Base-by-base conservation (phyloP, 2,797 vertebrate species). In the Salarias fasciatus region DNA sequence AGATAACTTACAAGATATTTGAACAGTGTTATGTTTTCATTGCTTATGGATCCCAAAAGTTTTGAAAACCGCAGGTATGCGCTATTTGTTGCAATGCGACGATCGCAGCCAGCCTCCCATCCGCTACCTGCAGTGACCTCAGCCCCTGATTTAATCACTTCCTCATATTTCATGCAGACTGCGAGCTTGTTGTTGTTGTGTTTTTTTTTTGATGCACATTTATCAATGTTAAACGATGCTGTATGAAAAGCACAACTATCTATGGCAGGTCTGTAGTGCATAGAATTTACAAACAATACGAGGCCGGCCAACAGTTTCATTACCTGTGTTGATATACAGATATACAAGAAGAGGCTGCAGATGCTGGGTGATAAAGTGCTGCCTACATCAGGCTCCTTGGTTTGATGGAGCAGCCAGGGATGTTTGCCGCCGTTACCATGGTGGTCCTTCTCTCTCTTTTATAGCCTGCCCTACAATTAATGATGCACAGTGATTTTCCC, bases 381-480 rank as follows among this genome's bases (percentile, higher is more conserved):
- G 45, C 43, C 63, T n/a, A 12, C 50, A 50, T 47, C 63, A 24
- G 28, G 52, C 63, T 58, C 61, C 72, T 53, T 3, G 33, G 64
- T 60, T 55, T 15, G 7, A 43, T 24, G 38, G 29, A 53, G 57
- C 67, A 42, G 69, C 10, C 1, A 66, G 48, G 31, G 61, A 69
- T 72, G 18, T 50, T 46, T 1, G 33, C 63, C 53, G 53, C 49
- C 13, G 66, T 71, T 72, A 65, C 76, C 58, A 41, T 33, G 79
- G 77, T 69, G 72, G 75, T 75, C 79, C 24, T 56, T 33, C 50
- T 55, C 58, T 54, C 50, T 64, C 47, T 40, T 46, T 65, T 11
- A 11, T 29, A 79, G 52, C 47, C 49, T 62, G 56, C 59, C 73
- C 80, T 82, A 65, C 29, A 76, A 81, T 86, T 83, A 85, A 86